Conservation (phyloP, 2,113 vertebrate genomes). For the Trematocara stigmaticum region DNA sequence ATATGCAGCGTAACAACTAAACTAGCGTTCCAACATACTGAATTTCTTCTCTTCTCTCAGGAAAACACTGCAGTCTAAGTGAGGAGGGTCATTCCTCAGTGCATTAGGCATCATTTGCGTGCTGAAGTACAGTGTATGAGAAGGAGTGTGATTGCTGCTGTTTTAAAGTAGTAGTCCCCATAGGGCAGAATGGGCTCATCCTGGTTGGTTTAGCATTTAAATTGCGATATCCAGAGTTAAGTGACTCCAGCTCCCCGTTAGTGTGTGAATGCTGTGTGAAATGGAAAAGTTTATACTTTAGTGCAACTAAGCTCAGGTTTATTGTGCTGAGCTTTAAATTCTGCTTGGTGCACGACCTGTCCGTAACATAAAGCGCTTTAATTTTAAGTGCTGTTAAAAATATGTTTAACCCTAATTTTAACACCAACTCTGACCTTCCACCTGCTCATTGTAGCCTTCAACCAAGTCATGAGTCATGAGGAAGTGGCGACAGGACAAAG, state of each 20-base stretch:
- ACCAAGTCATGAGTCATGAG: neutral
- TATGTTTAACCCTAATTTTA: neutral
- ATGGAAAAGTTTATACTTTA: neutral
- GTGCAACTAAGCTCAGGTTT: neutral
- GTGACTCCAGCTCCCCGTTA: neutral
- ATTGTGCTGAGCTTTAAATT: neutral
- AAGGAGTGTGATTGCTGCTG: neutral
- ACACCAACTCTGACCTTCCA: neutral
- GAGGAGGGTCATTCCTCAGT: neutral
- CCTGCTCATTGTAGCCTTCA: neutral
- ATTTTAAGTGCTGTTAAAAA: neutral
- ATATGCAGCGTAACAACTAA: neutral
- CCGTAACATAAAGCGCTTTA: neutral
- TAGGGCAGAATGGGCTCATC: neutral
- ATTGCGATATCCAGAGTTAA: conserved; percentile 21
- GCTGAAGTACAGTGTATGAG: neutral
- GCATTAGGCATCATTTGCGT: neutral
- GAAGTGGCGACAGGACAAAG: neutral
- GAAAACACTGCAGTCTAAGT: neutral
- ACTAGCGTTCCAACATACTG: neutral
- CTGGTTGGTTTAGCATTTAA: conserved; percentile 12
- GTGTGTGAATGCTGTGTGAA: conserved; percentile 9
- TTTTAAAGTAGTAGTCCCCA: neutral
- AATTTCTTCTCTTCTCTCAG: neutral
- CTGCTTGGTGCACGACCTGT: neutral